Percentiles rank a stretch among this genome's conserved stretches.
phyloP scores from a whole-genome alignment of 2,113 vertebrate genomes.

The Emberiza fucata region DNA sequence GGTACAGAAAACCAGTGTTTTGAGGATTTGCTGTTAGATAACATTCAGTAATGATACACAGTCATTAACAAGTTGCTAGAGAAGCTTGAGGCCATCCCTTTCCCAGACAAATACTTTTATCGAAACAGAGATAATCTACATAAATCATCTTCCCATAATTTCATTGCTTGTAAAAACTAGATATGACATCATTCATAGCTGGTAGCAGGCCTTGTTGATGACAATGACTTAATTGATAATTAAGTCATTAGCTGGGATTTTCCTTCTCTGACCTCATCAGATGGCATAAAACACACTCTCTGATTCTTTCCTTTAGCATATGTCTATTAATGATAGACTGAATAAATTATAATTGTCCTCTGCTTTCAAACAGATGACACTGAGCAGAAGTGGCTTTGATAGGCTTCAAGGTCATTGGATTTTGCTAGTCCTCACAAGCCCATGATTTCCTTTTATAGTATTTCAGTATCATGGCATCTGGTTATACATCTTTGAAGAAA shows the following conservation, averaged over 20 bases:
- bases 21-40: not conserved
- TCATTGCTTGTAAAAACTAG: not conserved
- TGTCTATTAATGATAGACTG: not conserved
- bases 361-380: not conserved
- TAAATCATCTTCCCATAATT: not conserved
- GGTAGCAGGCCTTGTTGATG: not conserved
- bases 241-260: not conserved
- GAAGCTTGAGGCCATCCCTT: not conserved
- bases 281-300: not conserved
- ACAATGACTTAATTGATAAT: too few relatives aligned
- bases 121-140: not conserved
- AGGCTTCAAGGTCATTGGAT: not conserved
- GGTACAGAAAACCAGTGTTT: not conserved
- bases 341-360: not conserved
- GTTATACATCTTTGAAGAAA: not conserved
- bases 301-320: not conserved
- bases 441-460: not conserved
- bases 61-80: not conserved
- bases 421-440: not conserved
- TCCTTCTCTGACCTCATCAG: not conserved
- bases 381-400: not conserved
- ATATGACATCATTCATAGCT: not conserved
- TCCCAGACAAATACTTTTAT: not conserved
- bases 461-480: not conserved
- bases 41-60: not conserved